A percentile compares a stretch with the other conserved stretches of the same genome.
phyloP scores from a whole-genome alignment of 2,888 invertebrate species.

The Tetragonula carbonaria region DNA sequence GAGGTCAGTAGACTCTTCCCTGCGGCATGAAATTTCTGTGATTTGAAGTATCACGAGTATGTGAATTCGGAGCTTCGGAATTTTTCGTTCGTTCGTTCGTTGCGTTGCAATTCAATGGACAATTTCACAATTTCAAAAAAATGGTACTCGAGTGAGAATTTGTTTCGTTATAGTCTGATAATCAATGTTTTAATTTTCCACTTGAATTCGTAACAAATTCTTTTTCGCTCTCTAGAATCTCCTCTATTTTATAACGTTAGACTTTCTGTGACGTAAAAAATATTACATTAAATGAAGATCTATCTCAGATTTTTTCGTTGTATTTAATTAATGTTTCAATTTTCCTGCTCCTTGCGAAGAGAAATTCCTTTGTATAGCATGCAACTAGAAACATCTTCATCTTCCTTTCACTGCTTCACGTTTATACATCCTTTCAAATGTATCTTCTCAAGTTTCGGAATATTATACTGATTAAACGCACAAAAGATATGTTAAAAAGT shows the following conservation, averaged over 20 bases:
- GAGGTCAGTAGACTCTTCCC: not conserved
- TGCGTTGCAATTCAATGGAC: rapidly evolving
- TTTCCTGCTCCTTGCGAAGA: not conserved
- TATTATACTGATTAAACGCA: not conserved
- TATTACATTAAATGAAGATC: no score
- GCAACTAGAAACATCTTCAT: not conserved
- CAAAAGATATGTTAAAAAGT: not conserved
- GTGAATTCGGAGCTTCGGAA: not conserved
- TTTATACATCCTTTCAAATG: no score
- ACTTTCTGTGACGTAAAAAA: no score
- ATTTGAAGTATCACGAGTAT: not conserved
- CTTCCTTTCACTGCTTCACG: no score
- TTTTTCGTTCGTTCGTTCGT: not conserved
- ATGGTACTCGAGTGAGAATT: no score
- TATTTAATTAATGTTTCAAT: not conserved
- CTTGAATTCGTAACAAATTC: no score
- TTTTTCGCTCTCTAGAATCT: no score
- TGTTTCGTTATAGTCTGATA: no score
- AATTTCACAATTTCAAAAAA: no score
- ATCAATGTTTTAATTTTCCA: no score
- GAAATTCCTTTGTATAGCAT: not conserved
- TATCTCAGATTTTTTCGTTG: no score
- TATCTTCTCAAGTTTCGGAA: not conserved
- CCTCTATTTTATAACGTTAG: no score
- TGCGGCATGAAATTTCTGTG: not conserved